Percentiles rank a stretch among this genome's conserved stretches.
These are phyloP conservation scores for Cyclophora punctaria DNA, from an alignment of 2,888 invertebrate genomes.

Conservation along the genomic window DNA sequence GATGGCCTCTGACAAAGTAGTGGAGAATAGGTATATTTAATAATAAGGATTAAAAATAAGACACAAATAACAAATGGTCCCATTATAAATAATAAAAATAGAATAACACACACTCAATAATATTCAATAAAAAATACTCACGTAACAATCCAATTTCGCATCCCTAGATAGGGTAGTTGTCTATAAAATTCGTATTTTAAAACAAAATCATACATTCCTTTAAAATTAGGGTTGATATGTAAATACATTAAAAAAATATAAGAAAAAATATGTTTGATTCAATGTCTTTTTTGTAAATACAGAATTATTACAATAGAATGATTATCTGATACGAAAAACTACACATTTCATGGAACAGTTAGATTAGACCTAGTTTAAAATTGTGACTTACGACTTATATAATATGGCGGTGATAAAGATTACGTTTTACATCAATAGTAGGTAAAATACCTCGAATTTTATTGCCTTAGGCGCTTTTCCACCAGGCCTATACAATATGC, in stretches of 20 bases:
- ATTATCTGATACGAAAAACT: neutral
- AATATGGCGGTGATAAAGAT: neutral
- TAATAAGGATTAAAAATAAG: conserved; percentile 17
- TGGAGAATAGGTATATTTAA: conserved; percentile 10
- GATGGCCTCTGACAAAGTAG: conserved; percentile 34
- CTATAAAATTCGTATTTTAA: neutral
- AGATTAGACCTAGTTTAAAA: neutral
- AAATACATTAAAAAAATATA: too few relatives aligned
- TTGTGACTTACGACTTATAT: too few relatives aligned
- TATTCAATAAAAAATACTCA: conserved; percentile 7
- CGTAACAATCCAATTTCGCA: neutral
- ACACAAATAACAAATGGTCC: conserved; percentile 37
- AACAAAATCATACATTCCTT: neutral
- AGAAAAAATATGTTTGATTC: too few relatives aligned
- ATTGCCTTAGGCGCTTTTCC: too few relatives aligned
- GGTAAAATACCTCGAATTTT: too few relatives aligned
- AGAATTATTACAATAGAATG: too few relatives aligned
- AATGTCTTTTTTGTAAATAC: too few relatives aligned
- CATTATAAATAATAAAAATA: conserved; percentile 25
- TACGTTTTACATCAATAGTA: neutral
- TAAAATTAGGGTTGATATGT: neutral
- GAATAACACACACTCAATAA: conserved; percentile 4
- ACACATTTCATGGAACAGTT: neutral
- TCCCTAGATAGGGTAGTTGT: too few relatives aligned
- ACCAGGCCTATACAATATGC: too few relatives aligned